Evolutionary conservation across 2,113 vertebrate species (phyloP).

Genomic region (Picathartes gymnocephalus): DNA sequence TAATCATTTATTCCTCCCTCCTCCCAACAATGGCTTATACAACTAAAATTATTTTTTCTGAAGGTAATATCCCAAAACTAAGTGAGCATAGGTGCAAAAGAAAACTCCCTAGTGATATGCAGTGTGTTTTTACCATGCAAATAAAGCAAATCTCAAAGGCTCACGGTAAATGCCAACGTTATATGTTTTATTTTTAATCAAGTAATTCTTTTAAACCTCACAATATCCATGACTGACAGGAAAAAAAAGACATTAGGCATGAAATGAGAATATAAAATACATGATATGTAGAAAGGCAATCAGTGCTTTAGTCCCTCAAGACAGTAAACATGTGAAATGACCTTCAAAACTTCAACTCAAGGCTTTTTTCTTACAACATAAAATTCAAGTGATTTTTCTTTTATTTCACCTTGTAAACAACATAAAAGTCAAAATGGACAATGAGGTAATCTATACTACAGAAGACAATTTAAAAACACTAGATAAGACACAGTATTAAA

Average conservation of each 20-base stretch:
- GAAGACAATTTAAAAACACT: constrained; percentile 78
- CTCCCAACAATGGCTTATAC: neutral
- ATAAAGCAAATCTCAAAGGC: constrained; percentile 16
- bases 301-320: constrained; percentile 71
- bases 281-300: constrained; percentile 75
- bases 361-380: constrained; percentile 59
- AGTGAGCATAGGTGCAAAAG: neutral
- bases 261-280: constrained; percentile 75
- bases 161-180: constrained; percentile 72
- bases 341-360: constrained; percentile 43
- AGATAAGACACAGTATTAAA: constrained; percentile 78
- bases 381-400: constrained; percentile 72
- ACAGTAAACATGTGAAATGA: constrained; percentile 64
- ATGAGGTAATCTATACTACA: constrained; percentile 77
- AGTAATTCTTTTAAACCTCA: constrained; percentile 77
- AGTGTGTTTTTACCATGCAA: neutral
- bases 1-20: neutral
- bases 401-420: constrained; percentile 80
- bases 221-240: constrained; percentile 78
- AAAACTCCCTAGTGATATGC: neutral
- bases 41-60: neutral
- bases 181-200: constrained; percentile 83
- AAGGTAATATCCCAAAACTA: neutral
- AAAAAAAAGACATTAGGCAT: constrained; percentile 74
- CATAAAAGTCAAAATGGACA: constrained; percentile 73